Evolutionary conservation across 2,113 vertebrate genomes (phyloP), one percentile per base, ranked within the genome.

Genomic region (Stigmatopora argus): DNA sequence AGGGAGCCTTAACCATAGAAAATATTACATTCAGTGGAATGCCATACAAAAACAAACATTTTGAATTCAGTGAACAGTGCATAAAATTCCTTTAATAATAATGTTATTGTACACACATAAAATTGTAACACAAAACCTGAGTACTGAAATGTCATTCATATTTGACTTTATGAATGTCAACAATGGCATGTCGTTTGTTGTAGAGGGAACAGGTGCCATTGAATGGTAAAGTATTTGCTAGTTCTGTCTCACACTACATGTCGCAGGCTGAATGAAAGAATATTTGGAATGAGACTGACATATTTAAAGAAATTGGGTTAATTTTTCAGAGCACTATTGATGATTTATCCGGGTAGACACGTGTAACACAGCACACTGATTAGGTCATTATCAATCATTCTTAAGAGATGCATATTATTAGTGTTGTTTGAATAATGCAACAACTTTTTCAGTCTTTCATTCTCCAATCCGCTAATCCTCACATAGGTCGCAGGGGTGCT

Each of bases 1-100:
- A 64, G 78, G 67, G 62, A 1, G 21, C 48, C 26, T 31, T 31
- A 51, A 48, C 38, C 38, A 41, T 10, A 41, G 38, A 41, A 41
- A 41, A 10, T 7, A 41, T 41, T 41, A 8, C 38, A 41, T 41
- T 7, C 6, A 10, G 38, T 4, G 38, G 7, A 41, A 41, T 10
- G 38, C 38, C 4, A 41, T 31, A 31, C 26, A 31, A 31, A 31
- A 31, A 31, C 38, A 41, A 41, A 41, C 38, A 41, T 41, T 41
- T 41, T 10, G 9, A 41, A 41, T 41, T 41, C 38, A 41, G 38
- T 41, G 5, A 41, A 38, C 4, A 41, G 7, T 41, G 38, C 5
- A 41, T 9, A 8, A 41, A 41, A 7, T 41, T 41, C 9, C 6
- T 6, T 38, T 19, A 12, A 35, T 1, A 59, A 59, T 38, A 59